These are phyloP conservation scores for Ochropleura leucogaster DNA, from an alignment of 2,888 invertebrate genomes.

Conservation along the genomic window DNA sequence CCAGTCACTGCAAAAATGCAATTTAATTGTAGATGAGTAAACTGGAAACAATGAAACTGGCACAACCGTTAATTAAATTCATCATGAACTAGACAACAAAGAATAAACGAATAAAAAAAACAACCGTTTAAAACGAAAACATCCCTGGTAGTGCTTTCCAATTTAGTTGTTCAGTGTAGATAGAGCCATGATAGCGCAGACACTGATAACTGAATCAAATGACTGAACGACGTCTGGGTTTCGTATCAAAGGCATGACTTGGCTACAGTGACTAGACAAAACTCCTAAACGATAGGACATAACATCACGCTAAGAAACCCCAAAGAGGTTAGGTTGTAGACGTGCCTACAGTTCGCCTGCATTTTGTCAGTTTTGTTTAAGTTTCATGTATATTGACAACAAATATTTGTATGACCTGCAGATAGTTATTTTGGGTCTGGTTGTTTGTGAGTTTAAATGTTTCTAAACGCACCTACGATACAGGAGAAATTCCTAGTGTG, in stretches of 20 bases:
- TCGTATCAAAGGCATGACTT: slow-evolving; percentile 7
- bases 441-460: too few species aligned
- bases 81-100: neutral
- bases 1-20: neutral
- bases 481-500: too few species aligned
- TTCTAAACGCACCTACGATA: too few species aligned
- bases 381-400: too few species aligned
- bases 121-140: neutral
- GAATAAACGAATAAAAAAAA: neutral
- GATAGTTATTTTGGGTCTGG: too few species aligned
- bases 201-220: slow-evolving; percentile 39
- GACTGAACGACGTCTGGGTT: slow-evolving; percentile 10
- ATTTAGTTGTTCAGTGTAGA: slow-evolving; percentile 21
- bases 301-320: too few species aligned
- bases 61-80: neutral
- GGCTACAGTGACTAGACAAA: neutral
- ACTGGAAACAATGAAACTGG: neutral
- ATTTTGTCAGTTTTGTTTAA: neutral
- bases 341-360: neutral
- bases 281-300: neutral
- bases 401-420: too few species aligned
- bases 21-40: neutral
- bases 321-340: neutral
- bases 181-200: neutral
- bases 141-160: neutral